Base-by-base conservation (phyloP, 2,113 vertebrate genomes). In the Romanogobio albipinnatus region DNA sequence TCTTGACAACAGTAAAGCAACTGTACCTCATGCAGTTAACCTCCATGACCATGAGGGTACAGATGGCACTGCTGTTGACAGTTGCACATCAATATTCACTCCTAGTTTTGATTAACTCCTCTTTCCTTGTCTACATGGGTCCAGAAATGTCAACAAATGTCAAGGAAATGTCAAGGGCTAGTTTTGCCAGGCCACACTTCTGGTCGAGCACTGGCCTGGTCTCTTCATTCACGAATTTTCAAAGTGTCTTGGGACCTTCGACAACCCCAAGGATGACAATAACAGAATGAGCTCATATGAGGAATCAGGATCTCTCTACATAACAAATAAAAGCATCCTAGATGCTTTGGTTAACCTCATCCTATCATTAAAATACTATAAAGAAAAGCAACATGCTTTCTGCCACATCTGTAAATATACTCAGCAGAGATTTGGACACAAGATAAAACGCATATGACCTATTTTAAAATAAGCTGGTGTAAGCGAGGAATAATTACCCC, bases 61-160 rank as follows among this genome's bases (percentile, higher is more conserved):
- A 95, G 93, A 93, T 94, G 94, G 92, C 84, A 58, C 14, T 58
- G 85, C 81, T 19, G 91, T 81, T 93, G 92, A 93, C 92, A 93
- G 93, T 93, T 93, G 86, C 70, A 71, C 83, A 64, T 91, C 85
- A 87, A 85, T 85, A 87, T 87, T 89, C 85, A 87, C 75, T 47
- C 86, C 80, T 64, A 81, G 73, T 84, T 90, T 81, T 89, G 89
- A 92, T 90, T 81, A 91, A 90, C 85, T 87, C 88, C 80, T 89
- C 89, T 84, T 84, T 82, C 86, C 77, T 81, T 78, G 88, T 92
- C 91, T 92, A 92, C 90, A 91, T 76, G 88, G 81, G 88, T 91
- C 84, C 87, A 88, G 84, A 94, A 95, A 95, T 95, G 94, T 93
- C 94, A 92, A 82, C 85, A 94, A 94, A 94, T 94, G 93, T 94